Evolutionary conservation across 1,140 invertebrate genomes (phyloP).

Genomic region (Araneus ventricosus): DNA sequence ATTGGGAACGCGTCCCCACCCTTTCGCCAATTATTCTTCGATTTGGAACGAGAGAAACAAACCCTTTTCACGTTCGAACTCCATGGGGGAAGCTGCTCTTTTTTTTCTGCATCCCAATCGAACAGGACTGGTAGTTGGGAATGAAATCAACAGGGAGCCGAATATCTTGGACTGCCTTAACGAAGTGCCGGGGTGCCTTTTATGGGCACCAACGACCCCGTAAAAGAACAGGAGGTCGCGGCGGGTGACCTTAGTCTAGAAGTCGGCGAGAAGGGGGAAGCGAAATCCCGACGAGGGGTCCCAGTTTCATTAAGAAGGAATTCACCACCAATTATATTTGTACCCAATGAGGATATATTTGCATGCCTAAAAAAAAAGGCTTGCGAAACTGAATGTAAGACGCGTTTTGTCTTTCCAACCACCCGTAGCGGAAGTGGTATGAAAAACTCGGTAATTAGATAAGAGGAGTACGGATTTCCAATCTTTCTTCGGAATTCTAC

Average conservation of each 20-base stretch:
- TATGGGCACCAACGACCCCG: slow-evolving; percentile 67
- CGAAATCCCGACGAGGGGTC: background rate
- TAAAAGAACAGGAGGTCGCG: slow-evolving; percentile 34
- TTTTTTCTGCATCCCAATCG: background rate
- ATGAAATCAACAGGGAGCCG: slow-evolving; percentile 38
- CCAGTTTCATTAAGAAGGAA: slow-evolving; percentile 61
- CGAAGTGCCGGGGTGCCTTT: slow-evolving; percentile 47
- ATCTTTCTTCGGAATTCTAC: background rate
- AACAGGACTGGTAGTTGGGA: slow-evolving; percentile 25
- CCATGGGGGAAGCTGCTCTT: background rate
- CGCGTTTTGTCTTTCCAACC: slow-evolving; percentile 13
- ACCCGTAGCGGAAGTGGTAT: background rate
- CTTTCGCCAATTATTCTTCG: slow-evolving; percentile 52
- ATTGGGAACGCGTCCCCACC: slow-evolving; percentile 48
- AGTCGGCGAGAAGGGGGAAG: slow-evolving; percentile 33
- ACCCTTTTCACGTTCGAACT: slow-evolving; percentile 34
- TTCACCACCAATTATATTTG: slow-evolving; percentile 64
- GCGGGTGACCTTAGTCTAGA: slow-evolving; percentile 9
- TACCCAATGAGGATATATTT: slow-evolving; percentile 36
- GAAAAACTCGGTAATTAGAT: slow-evolving; percentile 6
- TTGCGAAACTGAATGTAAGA: slow-evolving; percentile 36
- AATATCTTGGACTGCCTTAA: background rate
- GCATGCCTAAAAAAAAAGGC: slow-evolving; percentile 34
- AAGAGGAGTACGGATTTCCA: background rate
- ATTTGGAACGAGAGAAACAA: slow-evolving; percentile 49